Evolutionary conservation across 2,797 vertebrate genomes (phyloP), one percentile per base, ranked within the genome.

Genomic region (Geotrypetes seraphini): DNA sequence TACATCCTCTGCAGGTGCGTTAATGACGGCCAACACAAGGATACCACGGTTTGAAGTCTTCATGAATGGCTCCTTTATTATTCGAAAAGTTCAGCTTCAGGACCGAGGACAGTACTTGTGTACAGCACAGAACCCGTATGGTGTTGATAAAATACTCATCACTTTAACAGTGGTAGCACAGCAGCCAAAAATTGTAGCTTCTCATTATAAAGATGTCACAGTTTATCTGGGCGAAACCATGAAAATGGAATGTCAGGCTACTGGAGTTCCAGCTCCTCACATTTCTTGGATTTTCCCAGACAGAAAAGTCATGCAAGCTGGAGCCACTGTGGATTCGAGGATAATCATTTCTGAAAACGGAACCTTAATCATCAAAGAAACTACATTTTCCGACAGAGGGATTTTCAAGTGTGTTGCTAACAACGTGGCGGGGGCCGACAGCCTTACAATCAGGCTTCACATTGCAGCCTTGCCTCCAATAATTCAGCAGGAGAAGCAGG

Each of bases 271-370:
- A 2, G 39, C 7, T 0, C 87, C 91, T 3, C 77, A 54, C 2
- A 80, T 92, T 28, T 87, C 83, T 5, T 97, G 93, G 93, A 50
- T 92, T 31, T 83, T 93, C 9, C 92, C 93, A 0, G 83, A 90
- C 2, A 50, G 78, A 4, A 79, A 78, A 28, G 71, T 84, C 46
- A 65, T 92, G 15, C 47, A 60, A 8, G 37, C 37, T 2, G 43
- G 50, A 6, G 50, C 60, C 5, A 20, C 59, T 2, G 21, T 48
- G 16, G 69, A 73, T 19, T 65, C 65, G 29, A 70, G 75, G 1
- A 43, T 91, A 28, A 68, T 55, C 5, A 56, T 92, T 19, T 58
- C 82, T 7, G 39, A 48, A 16, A 89, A 90, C 19, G 79, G 89
- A 9, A 90, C 85, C 0, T 73, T 97, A 10, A 63, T 58, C 36